Base-by-base conservation (phyloP, 2,113 vertebrate species). In the Pipa parva region DNA sequence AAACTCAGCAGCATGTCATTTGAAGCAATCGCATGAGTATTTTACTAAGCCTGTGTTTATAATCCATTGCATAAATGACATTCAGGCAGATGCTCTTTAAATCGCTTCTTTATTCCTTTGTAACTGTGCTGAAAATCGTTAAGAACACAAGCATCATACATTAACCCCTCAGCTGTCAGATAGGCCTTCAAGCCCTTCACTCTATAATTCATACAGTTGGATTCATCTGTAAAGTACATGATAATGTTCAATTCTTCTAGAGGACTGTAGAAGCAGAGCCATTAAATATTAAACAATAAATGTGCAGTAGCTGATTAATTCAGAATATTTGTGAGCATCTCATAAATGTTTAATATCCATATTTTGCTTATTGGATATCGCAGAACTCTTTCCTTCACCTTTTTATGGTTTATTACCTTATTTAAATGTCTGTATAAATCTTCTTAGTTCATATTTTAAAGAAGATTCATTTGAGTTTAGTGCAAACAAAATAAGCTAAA, bases 241-340 rank as follows among this genome's bases (percentile, higher is more conserved):
- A 13, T n/a, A 54, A 84, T 85, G 27, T 80, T 73, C 75, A 83
- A 82, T 82, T 87, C 75, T 84, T 85, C 76, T 72, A 66, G 70
- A 75, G 77, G 72, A 75, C 59, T 62, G 49, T 81, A 72, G 59
- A 82, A 77, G 80, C 72, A 76, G 65, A 60, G 73, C n/a, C 72
- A 89, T 90, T 87, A 90, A 90, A 89, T 89, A 90, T 90, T 90
- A 81, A 90, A 84, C 64, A 73, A 84, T 81, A 86, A 85, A 87
- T 85, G 77, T 80, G 80, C 79, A 79, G 79, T 69, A 71, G 60
- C 79, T 85, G 83, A 87, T 88, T 87, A 87, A 88, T 89, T 87
- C 80, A 83, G 85, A 85, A 74, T 85, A 83, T 82, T 87, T 82
- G 77, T 80, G 77, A 81, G 72, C 61, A 75, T 42, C 57, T 81